A percentile compares a stretch with the other conserved stretches of the same genome.
Evolutionary conservation across 2,797 vertebrate genomes (phyloP).

Genomic region (Hafferia zeledoni): DNA sequence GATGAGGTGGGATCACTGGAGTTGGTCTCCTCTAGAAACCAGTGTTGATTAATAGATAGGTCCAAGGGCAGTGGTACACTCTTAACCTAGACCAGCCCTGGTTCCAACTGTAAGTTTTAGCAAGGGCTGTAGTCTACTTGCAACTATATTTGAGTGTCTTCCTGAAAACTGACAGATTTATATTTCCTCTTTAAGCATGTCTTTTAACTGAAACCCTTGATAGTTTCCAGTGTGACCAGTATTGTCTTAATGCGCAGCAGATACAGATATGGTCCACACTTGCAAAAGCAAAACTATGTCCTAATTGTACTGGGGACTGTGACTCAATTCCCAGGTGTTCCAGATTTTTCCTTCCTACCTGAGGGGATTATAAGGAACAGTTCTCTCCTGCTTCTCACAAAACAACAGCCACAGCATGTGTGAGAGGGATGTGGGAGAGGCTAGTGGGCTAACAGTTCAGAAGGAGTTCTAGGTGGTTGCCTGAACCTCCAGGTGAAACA

Average conservation of each 20-base stretch:
- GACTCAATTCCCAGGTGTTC: background rate
- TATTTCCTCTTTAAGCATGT: background rate
- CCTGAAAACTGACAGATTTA: background rate
- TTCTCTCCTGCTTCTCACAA: background rate
- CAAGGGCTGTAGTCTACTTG: background rate
- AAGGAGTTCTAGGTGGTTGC: background rate
- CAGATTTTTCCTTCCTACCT: background rate
- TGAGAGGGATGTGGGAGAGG: background rate
- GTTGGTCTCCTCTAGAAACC: background rate
- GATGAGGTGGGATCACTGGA: background rate
- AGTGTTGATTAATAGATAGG: background rate
- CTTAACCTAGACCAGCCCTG: background rate
- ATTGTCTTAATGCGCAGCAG: background rate
- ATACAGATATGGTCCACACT: background rate
- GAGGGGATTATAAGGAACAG: background rate
- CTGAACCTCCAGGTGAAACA: background rate
- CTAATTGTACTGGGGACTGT: background rate
- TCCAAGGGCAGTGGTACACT: too few relatives aligned
- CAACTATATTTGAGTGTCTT: background rate
- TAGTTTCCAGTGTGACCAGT: background rate
- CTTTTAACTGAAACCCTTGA: background rate
- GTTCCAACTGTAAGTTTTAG: background rate
- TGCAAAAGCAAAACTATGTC: background rate
- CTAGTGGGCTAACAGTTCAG: background rate
- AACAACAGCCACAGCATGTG: background rate